Base-by-base conservation (phyloP, 1,140 invertebrate species). In the Neodiprion pinetum region DNA sequence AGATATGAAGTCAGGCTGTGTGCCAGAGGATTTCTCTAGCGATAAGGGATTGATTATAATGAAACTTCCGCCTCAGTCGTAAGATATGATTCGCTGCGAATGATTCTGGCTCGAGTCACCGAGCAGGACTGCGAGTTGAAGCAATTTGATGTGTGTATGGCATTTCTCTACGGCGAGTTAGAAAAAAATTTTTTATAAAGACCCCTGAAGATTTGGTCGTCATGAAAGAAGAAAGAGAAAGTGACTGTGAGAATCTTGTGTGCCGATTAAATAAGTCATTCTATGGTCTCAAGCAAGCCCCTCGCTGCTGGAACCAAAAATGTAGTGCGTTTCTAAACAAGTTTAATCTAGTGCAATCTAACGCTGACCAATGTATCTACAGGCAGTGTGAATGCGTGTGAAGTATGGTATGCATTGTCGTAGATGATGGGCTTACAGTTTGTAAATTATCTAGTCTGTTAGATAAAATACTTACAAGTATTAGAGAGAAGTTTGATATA, bases 91-190 rank as follows among this genome's bases (percentile, higher is more conserved):
- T 83, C 71, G 79, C 87, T 72, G 48, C 81, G 77, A 61, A 81
- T 79, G 5, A 80, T 85, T 71, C 70, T 84, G 9, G 78, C 81
- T 74, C 76, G 77, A 1, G 77, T 78, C 17, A 70, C 84, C 7
- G 71, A 81, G 9, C 78, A 83, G 69, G 68, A 71, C 50, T 79
- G 82, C 72, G 81, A 78, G 11, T 79, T 85, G 75, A 70, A 70
- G 4, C 75, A 78, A 67, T 75, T 78, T 48, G 77, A 77, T 48
- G 73, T 76, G 28, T 47, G 21, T 3, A 78, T 73, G 21, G 77
- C 77, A 1, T 90, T 88, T 76, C 75, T 89, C 0, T 77, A 89
- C 79, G 87, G 85, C 1, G 72, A 82, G 21, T 78, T 2, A 61
- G 76, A 74, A 74, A 78, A 53, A 49, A 71, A 14, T 74, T 78